Percentiles rank a stretch among this genome's conserved stretches.
These are phyloP conservation scores for Agriopis marginaria DNA, from an alignment of 2,888 invertebrate species.

Conservation along the genomic window DNA sequence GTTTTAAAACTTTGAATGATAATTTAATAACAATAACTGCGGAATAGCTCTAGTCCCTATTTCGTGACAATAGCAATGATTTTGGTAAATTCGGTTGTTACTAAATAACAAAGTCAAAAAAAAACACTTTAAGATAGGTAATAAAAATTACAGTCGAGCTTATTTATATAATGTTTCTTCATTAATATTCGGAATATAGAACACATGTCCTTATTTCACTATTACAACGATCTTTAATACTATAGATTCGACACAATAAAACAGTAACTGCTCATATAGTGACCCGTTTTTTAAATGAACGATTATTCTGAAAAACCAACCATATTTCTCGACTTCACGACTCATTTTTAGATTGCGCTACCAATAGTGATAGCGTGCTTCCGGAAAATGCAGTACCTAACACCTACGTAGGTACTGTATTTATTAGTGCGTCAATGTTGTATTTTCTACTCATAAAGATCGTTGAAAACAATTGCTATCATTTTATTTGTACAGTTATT, in stretches of 20 bases:
- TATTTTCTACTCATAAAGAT: too few relatives aligned
- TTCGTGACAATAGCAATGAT: not conserved
- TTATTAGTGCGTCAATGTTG: too few relatives aligned
- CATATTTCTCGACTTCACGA: too few relatives aligned
- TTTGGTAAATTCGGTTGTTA: not conserved
- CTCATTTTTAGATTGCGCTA: too few relatives aligned
- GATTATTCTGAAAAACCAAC: too few relatives aligned
- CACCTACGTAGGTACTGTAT: too few relatives aligned
- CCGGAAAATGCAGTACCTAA: too few relatives aligned
- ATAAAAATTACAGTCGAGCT: constrained; percentile 21
- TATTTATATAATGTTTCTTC: constrained; percentile 9
- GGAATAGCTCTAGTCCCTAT: too few relatives aligned
- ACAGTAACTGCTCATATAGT: too few relatives aligned
- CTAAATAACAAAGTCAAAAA: not conserved
- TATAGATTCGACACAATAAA: too few relatives aligned
- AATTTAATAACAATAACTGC: not conserved
- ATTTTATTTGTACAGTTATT: not conserved
- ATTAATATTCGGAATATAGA: not conserved
- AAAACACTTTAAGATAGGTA: constrained; percentile 5
- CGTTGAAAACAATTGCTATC: not conserved
- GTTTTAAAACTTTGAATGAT: not conserved
- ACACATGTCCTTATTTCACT: not conserved
- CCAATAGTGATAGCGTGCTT: too few relatives aligned
- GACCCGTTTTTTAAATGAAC: too few relatives aligned
- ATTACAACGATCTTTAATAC: not conserved